Percentiles rank a stretch among this genome's conserved stretches.
Evolutionary conservation across 2,113 vertebrate species (phyloP).

Genomic region (Cricetomys ansorgei): DNA sequence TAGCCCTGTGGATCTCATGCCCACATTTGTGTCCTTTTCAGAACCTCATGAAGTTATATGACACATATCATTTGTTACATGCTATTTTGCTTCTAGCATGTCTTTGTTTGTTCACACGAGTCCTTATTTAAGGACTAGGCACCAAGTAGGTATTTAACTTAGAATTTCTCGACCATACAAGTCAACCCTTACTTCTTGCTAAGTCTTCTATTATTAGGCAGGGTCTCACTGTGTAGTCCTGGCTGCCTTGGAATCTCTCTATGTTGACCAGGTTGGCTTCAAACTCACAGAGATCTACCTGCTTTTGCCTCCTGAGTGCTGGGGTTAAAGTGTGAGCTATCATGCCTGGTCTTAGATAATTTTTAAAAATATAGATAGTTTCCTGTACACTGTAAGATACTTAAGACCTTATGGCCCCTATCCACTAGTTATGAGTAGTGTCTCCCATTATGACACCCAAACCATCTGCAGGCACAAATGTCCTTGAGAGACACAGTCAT

Average conservation of each 20-base stretch:
- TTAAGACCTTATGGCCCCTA: not conserved
- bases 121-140: not conserved
- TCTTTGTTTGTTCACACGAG: not conserved
- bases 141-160: not conserved
- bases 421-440: not conserved
- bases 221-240: not conserved
- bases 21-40: conserved; percentile 14
- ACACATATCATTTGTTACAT: not conserved
- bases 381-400: not conserved
- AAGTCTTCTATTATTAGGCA: not conserved
- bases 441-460: not conserved
- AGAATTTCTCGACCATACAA: not conserved
- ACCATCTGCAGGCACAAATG: not conserved
- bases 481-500: not conserved
- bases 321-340: not conserved
- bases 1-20: not conserved
- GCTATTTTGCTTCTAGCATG: not conserved
- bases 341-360: not conserved
- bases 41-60: not conserved
- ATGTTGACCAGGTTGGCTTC: not conserved
- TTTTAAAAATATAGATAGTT: not conserved
- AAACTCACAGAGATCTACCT: not conserved
- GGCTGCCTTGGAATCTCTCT: not conserved
- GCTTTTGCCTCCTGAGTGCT: not conserved
- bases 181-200: not conserved